Evolutionary conservation across 2,113 vertebrate genomes (phyloP).

Genomic region (Stigmatopora nigra): DNA sequence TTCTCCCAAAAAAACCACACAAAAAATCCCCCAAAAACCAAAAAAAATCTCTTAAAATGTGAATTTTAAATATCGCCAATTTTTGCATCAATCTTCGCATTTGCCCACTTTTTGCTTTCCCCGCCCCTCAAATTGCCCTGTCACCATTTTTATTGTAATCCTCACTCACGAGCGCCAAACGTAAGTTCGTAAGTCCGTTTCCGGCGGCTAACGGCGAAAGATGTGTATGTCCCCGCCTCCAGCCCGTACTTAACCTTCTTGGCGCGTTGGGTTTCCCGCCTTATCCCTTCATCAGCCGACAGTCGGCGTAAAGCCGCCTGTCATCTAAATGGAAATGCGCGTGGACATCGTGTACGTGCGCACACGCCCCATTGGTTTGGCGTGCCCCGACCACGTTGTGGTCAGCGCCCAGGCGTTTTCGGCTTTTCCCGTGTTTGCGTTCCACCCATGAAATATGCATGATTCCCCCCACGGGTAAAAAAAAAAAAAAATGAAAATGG

Average conservation of each 20-base stretch:
- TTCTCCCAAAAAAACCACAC: too few relatives aligned
- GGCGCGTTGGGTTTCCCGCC: constrained; percentile 2
- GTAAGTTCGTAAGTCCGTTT: not conserved
- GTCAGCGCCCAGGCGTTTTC: constrained; percentile 13
- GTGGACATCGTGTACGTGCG: not conserved
- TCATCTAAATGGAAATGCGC: constrained; percentile 42
- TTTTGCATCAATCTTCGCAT: too few relatives aligned
- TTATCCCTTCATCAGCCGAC: constrained; percentile 22
- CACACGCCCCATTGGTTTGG: not conserved
- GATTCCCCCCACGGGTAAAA: not conserved
- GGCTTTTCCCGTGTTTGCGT: not conserved
- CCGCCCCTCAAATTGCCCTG: too few relatives aligned
- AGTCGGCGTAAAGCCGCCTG: constrained; percentile 18
- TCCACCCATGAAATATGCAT: constrained; percentile 25
- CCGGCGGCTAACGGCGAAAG: not conserved
- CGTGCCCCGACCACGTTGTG: constrained; percentile 3
- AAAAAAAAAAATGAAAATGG: not conserved
- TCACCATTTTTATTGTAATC: not conserved
- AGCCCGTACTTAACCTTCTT: constrained; percentile 4
- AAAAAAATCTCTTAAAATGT: too few relatives aligned
- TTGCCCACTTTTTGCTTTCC: too few relatives aligned
- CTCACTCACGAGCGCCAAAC: not conserved
- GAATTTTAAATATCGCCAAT: too few relatives aligned
- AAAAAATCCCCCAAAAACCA: too few relatives aligned
- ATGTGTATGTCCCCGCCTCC: not conserved